Percentiles rank a stretch among this genome's conserved stretches.
phyloP scores from a whole-genome alignment of 2,797 vertebrate genomes.

The Acipenser transmontanus region DNA sequence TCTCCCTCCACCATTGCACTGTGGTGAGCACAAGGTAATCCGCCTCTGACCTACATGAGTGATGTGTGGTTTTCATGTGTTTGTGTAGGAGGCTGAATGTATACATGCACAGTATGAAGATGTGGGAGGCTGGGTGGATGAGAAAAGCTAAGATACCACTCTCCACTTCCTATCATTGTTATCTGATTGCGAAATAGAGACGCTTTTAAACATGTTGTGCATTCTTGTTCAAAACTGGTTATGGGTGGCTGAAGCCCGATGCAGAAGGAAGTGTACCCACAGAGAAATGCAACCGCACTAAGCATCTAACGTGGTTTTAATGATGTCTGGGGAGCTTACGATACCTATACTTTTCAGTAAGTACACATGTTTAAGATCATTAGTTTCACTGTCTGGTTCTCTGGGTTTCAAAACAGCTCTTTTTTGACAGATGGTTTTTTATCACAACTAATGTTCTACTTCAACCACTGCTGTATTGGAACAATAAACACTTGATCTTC shows the following conservation, averaged over 20 bases:
- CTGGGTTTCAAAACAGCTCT: too few relatives aligned
- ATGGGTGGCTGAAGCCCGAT: not conserved
- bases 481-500: too few relatives aligned
- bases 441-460: too few relatives aligned
- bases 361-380: too few relatives aligned
- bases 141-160: conserved; percentile 4
- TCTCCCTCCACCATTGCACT: not conserved
- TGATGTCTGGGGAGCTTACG: conserved; percentile 7
- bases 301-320: not conserved
- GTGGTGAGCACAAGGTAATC: conserved; percentile 11
- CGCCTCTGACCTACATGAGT: not conserved
- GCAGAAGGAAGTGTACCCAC: conserved; percentile 7
- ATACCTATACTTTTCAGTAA: too few relatives aligned
- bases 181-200: conserved; percentile 9
- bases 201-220: not conserved
- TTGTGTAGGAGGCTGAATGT: conserved; percentile 21
- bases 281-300: conserved; percentile 6
- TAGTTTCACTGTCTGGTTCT: too few relatives aligned
- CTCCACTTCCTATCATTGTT: conserved; percentile 17
- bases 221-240: not conserved
- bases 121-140: conserved; percentile 13
- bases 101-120: conserved; percentile 9
- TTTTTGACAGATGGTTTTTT: too few relatives aligned
- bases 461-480: too few relatives aligned
- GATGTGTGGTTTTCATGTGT: conserved; percentile 9